Percentiles rank a stretch among this genome's conserved stretches.
Conservation (phyloP, 1,140 invertebrate genomes). For the Drosophila simulans region DNA sequence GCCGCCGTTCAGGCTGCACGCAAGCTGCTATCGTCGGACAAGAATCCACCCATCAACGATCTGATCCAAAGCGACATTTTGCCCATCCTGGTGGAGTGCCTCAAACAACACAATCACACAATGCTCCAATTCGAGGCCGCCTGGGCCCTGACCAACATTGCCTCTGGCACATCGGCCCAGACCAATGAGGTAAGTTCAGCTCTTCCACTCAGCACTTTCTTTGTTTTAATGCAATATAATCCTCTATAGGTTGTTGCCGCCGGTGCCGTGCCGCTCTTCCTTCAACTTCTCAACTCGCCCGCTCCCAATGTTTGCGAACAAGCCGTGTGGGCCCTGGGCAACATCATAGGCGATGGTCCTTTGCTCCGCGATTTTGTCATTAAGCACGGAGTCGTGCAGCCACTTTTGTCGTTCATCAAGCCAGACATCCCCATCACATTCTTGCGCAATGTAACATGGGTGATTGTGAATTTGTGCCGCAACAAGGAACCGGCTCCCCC, state of each 20-base stretch:
- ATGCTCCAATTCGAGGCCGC: slow-evolving; percentile 99
- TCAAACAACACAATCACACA: slow-evolving; percentile 94
- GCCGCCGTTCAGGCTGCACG: slow-evolving; percentile 94
- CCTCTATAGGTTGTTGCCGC: slow-evolving; percentile 93
- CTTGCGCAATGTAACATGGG: slow-evolving; percentile 98
- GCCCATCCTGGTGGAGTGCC: slow-evolving; percentile 95
- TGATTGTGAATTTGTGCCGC: slow-evolving; percentile 98
- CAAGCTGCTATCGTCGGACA: slow-evolving; percentile 97
- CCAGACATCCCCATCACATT: slow-evolving; percentile 97
- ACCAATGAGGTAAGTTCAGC: slow-evolving; percentile 88
- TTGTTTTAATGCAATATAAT: background rate
- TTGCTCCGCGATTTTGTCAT: slow-evolving; percentile 96
- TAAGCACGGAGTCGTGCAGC: slow-evolving; percentile 94
- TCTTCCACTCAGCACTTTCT: background rate
- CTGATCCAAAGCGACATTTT: slow-evolving; percentile 97
- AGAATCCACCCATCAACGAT: slow-evolving; percentile 99
- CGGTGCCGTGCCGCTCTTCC: slow-evolving; percentile 97
- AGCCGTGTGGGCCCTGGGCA: slow-evolving; percentile 98
- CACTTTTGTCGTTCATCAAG: slow-evolving; percentile 95
- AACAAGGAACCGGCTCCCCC: slow-evolving; percentile 97
- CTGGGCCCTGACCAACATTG: slow-evolving; percentile 99
- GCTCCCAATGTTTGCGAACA: slow-evolving; percentile 99
- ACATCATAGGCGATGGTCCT: slow-evolving; percentile 97
- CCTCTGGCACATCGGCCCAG: slow-evolving; percentile 97
- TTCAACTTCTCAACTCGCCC: slow-evolving; percentile 94